Percentiles rank a stretch among this genome's conserved stretches.
These are phyloP conservation scores for Sycophila texana DNA, from an alignment of 2,888 invertebrate genomes.

Conservation along the genomic window DNA sequence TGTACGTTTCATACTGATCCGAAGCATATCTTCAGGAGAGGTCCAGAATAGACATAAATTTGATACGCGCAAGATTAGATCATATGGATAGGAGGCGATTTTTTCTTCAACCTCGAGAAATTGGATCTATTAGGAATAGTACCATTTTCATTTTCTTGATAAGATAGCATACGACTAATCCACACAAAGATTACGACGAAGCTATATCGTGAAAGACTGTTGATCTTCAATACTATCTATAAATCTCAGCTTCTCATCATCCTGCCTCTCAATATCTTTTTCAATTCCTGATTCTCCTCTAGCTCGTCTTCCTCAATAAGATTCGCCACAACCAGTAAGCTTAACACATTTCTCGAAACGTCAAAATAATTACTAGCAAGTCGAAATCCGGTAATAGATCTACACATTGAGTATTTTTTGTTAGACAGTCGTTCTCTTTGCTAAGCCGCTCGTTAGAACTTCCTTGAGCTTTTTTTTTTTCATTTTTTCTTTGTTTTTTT, in stretches of 20 bases:
- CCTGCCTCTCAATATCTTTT: neutral
- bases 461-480: neutral
- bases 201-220: constrained; percentile 33
- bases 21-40: constrained; percentile 45
- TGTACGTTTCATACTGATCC: constrained; percentile 45
- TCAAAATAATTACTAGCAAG: constrained; percentile 54
- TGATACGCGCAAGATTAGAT: constrained; percentile 51
- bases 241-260: constrained; percentile 8
- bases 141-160: constrained; percentile 37
- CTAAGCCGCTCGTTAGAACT: constrained; percentile 53
- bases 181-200: constrained; percentile 48
- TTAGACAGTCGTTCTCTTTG: constrained; percentile 49
- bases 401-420: constrained; percentile 53
- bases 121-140: constrained; percentile 40
- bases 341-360: constrained; percentile 33
- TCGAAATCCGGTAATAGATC: constrained; percentile 44
- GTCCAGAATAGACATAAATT: constrained; percentile 54
- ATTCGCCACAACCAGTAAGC: constrained; percentile 23
- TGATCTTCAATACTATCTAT: constrained; percentile 47
- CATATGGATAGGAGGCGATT: constrained; percentile 32
- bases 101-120: constrained; percentile 22
- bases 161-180: constrained; percentile 50
- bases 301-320: constrained; percentile 17
- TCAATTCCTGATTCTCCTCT: neutral
- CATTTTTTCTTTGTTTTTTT: neutral